These are phyloP conservation scores for Dermatophagoides farinae DNA, from an alignment of 1,140 invertebrate genomes.

Conservation along the genomic window DNA sequence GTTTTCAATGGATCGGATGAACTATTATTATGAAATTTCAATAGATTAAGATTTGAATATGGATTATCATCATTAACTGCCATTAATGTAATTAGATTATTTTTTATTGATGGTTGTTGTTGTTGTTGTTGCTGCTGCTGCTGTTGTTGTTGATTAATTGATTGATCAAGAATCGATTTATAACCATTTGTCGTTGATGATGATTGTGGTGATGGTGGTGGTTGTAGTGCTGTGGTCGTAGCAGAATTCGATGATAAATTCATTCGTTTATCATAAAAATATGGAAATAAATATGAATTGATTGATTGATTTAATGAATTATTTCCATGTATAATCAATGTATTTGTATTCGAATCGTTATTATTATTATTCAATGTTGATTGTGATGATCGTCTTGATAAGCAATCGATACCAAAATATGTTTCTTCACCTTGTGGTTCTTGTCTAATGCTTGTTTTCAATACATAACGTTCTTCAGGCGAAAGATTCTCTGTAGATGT, in stretches of 20 bases:
- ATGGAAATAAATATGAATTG: constrained; percentile 15
- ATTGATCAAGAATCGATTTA: background rate
- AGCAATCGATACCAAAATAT: constrained; percentile 23
- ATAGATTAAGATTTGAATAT: constrained; percentile 2
- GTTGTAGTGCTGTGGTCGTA: no score
- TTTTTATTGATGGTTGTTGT: no score
- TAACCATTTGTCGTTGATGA: background rate
- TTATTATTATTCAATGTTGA: constrained; percentile 11
- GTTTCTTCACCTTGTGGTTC: constrained; percentile 75
- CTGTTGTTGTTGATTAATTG: background rate
- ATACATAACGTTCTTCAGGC: constrained; percentile 57
- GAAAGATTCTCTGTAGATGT: constrained; percentile 74
- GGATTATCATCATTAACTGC: background rate
- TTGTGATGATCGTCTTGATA: background rate
- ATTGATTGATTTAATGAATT: constrained; percentile 9
- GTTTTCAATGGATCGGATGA: no score
- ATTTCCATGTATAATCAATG: constrained; percentile 24
- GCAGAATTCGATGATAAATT: no score
- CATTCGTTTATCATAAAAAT: constrained; percentile 18
- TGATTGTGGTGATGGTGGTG: no score
- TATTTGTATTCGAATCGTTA: no score
- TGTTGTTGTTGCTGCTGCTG: background rate
- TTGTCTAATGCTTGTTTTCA: constrained; percentile 56
- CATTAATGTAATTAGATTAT: background rate
- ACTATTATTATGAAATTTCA: background rate